phyloP scores from a whole-genome alignment of 2,888 invertebrate genomes.

The Acleris sparsana region DNA sequence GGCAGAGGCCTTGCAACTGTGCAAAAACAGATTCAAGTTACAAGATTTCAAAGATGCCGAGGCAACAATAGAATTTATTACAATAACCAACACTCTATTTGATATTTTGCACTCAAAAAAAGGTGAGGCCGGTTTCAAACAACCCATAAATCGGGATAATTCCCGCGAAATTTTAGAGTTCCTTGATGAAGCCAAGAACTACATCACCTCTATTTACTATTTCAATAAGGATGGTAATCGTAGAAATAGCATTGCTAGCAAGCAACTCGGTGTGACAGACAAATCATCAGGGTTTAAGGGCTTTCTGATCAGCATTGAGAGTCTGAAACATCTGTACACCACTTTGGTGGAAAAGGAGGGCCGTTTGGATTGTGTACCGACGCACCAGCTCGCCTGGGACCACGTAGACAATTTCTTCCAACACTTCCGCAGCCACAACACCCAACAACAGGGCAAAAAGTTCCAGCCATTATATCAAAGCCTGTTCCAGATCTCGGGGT shows the following conservation, averaged over 20 bases:
- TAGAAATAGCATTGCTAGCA: neutral
- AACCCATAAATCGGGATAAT: neutral
- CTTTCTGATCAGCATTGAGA: conserved; percentile 17
- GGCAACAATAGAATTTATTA: conserved; percentile 1
- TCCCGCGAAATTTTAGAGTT: conserved; percentile 1
- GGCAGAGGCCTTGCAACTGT: neutral
- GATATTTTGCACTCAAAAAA: neutral
- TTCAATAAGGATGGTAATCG: neutral
- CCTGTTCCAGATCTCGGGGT: neutral
- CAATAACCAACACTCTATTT: conserved; percentile 3
- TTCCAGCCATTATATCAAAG: conserved; percentile 4
- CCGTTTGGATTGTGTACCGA: neutral
- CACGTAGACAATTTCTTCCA: conserved; percentile 9
- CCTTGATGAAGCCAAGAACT: conserved; percentile 2
- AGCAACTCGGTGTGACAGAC: neutral
- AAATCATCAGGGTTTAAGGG: conserved; percentile 12
- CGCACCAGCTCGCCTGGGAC: conserved; percentile 7
- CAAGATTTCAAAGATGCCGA: neutral
- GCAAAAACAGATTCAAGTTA: conserved; percentile 3
- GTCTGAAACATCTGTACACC: conserved; percentile 16
- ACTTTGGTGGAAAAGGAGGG: conserved; percentile 13
- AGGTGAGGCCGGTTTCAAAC: conserved; percentile 1
- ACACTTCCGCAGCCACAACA: neutral
- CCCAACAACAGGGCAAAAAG: neutral
- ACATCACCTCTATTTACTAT: conserved; percentile 2